phyloP scores from a whole-genome alignment of 2,797 vertebrate species.

The Sorex maritimensis region DNA sequence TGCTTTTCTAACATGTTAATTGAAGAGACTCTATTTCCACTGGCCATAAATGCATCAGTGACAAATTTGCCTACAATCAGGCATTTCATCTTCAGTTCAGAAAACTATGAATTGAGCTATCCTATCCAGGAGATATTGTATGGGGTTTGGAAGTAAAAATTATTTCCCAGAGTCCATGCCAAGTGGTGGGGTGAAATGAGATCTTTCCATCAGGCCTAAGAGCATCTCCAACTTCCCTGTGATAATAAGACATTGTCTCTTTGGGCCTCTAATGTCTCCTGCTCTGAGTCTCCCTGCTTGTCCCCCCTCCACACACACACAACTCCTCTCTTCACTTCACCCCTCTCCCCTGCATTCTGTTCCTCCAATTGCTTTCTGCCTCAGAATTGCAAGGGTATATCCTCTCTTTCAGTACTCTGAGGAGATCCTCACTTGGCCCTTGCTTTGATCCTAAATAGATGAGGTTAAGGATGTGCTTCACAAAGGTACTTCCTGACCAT shows the following conservation, averaged over 20 bases:
- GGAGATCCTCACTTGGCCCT: rapidly evolving
- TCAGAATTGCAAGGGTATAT: background rate
- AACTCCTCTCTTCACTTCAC: background rate
- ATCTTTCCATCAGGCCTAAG: background rate
- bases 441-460: background rate
- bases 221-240: background rate
- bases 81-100: background rate
- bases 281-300: background rate
- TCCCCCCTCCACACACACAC: too few relatives aligned
- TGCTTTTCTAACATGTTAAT: background rate
- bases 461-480: rapidly evolving
- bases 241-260: rapidly evolving
- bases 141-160: constrained; percentile 1
- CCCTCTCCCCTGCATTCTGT: background rate
- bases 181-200: background rate
- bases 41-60: too few relatives aligned
- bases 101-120: background rate
- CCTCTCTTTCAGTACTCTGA: rapidly evolving
- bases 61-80: too few relatives aligned
- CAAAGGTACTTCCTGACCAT: background rate
- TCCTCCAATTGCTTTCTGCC: background rate
- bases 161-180: background rate
- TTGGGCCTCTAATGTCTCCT: too few relatives aligned
- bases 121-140: background rate
- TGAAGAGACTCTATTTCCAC: background rate